Evolutionary conservation across 2,888 invertebrate genomes (phyloP), one percentile per base, ranked within the genome.

Genomic region (Drosophila cyrtoloma): DNA sequence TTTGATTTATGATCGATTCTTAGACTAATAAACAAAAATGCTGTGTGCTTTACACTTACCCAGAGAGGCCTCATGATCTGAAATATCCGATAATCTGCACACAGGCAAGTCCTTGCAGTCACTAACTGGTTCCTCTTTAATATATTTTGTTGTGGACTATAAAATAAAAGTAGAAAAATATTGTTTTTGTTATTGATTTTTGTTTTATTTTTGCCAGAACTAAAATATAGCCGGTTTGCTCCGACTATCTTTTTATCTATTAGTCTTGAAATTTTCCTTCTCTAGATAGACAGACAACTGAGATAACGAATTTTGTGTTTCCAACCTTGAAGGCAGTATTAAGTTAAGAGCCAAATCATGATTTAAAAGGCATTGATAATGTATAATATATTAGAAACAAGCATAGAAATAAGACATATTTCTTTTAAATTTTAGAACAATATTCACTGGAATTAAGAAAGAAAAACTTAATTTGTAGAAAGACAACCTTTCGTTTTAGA

Each of bases 61-160:
- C 92, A 97, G 94, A 71, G 98, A 98, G 74, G 97, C 96, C 94
- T 98, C 98, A 70, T 97, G 97, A 94, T 98, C 98, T 61, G 97
- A 97, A 61, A 98, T 95, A 94, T 98, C 98, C 87, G 97, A 97
- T 88, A 98, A 95, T 59, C 97, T 98, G 51, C 98, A 98, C 86
- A 98, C 97, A 94, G 97, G 96, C 61, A 88, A 69, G 77, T 97
- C 95, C 77, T 96, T 95, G 75, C 96, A 95, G 67, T 95, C 94
- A 93, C 97, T 96, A 92, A 97, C 95, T 9, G 94, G 92, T 62
- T 93, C 93, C 73, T 93, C 93, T 70, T 93, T 93, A 47, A 92
- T 92, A 61, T 92, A 93, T 55, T 92, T 92, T 71, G 92, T 92
- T 74, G 91, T 92, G 47, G 91, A 90, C 93, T 93, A 83, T 2